These are phyloP conservation scores for Montipora foliosa DNA, from an alignment of 64 coral and sea anemone species.

Conservation along the genomic window DNA sequence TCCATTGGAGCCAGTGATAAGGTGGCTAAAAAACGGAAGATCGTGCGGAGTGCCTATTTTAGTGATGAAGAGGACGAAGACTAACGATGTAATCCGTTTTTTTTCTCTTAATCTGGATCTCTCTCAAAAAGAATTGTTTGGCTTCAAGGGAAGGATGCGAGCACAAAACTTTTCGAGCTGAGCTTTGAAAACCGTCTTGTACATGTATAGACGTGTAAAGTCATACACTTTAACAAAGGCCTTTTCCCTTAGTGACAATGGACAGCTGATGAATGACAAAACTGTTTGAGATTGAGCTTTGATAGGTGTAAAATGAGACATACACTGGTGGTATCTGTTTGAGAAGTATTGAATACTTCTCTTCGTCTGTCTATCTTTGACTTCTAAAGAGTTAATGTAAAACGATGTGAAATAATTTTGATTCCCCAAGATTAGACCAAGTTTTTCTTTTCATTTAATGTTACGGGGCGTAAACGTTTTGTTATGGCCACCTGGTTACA, in stretches of 20 bases:
- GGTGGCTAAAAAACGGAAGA: constrained; percentile 48
- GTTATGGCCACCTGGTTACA: no score
- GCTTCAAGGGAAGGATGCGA: background rate
- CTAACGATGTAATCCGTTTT: background rate
- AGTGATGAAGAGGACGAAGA: constrained; percentile 76
- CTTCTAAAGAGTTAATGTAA: no score
- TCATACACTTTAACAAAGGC: no score
- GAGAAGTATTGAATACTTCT: no score
- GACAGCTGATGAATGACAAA: background rate
- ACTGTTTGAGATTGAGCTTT: no score
- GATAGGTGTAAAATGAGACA: no score
- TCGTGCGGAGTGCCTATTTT: constrained; percentile 66
- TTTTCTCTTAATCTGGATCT: background rate
- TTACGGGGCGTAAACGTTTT: no score
- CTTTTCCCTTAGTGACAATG: background rate
- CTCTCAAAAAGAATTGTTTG: background rate
- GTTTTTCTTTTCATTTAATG: no score
- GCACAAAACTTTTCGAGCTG: background rate
- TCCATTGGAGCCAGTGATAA: background rate
- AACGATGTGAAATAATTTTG: no score
- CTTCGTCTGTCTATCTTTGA: no score
- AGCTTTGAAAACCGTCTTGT: background rate
- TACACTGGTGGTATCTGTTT: no score
- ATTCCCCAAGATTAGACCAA: no score
- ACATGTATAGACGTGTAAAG: background rate